These are phyloP conservation scores for Anas capensis DNA, from an alignment of 2,797 vertebrate genomes.

Conservation along the genomic window DNA sequence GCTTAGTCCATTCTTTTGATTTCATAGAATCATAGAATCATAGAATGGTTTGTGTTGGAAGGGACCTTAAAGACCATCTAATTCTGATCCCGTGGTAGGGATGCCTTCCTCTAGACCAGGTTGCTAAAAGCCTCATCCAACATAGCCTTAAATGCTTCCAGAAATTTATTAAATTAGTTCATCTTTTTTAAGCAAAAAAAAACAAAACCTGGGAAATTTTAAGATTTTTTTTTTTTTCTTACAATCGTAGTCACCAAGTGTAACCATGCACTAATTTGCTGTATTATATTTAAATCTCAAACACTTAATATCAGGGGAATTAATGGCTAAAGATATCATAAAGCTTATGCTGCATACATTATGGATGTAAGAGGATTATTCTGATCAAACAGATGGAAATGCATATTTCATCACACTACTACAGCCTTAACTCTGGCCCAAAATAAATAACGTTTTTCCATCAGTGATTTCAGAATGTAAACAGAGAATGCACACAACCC, in stretches of 20 bases:
- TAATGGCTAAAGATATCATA: conserved; percentile 50
- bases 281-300: conserved; percentile 26
- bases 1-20: background rate
- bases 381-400: conserved; percentile 71
- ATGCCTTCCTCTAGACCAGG: too few relatives aligned
- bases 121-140: too few relatives aligned
- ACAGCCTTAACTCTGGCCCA: conserved; percentile 8
- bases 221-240: background rate
- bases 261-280: background rate
- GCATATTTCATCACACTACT: conserved; percentile 60
- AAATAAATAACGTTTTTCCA: conserved; percentile 56
- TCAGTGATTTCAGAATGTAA: conserved; percentile 45
- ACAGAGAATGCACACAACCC: background rate
- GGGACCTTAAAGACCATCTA: too few relatives aligned
- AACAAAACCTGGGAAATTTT: background rate
- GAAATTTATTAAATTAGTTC: background rate
- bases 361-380: conserved; percentile 66
- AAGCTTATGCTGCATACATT: conserved; percentile 28
- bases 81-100: too few relatives aligned
- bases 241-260: background rate
- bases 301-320: conserved; percentile 38
- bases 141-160: background rate
- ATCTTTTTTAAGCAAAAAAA: background rate
- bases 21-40: background rate
- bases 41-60: too few relatives aligned